Conservation (phyloP, 2,888 invertebrate genomes). For the Aproaerema taeniolella region DNA sequence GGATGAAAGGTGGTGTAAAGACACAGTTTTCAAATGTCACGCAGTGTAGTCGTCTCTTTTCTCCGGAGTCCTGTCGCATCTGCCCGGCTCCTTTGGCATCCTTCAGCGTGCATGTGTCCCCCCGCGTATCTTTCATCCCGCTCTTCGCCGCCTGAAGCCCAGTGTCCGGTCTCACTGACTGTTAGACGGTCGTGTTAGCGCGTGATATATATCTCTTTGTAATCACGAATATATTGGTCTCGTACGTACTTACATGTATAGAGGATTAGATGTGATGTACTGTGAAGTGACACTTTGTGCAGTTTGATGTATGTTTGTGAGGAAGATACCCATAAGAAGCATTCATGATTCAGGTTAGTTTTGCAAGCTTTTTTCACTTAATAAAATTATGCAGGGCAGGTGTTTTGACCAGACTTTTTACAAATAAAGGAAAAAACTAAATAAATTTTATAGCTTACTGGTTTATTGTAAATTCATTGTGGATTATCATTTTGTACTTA, state of each 20-base stretch:
- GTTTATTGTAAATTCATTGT: no score
- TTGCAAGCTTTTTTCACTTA: conserved; percentile 4
- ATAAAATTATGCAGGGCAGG: no score
- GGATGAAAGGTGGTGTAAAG: conserved; percentile 58
- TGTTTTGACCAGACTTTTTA: no score
- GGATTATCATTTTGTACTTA: no score
- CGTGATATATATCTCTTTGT: conserved; percentile 33
- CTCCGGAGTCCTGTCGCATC: conserved; percentile 75
- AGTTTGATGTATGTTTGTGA: conserved; percentile 59
- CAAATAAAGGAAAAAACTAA: no score
- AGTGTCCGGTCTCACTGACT: conserved; percentile 70
- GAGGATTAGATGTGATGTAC: conserved; percentile 66
- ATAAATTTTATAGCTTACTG: no score
- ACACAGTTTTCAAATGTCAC: conserved; percentile 77
- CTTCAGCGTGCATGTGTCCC: conserved; percentile 67
- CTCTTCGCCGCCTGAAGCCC: conserved; percentile 64
- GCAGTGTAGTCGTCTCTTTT: conserved; percentile 75
- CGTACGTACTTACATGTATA: conserved; percentile 47
- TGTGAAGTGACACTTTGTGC: conserved; percentile 64
- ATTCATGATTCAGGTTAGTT: conserved; percentile 74
- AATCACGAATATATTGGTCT: conserved; percentile 45
- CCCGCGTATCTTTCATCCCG: conserved; percentile 72
- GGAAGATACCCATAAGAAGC: conserved; percentile 43
- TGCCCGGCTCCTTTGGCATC: conserved; percentile 72
- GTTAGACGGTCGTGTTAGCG: conserved; percentile 65